Conservation (phyloP, 1,140 invertebrate species). For the Calycopis cecrops region DNA sequence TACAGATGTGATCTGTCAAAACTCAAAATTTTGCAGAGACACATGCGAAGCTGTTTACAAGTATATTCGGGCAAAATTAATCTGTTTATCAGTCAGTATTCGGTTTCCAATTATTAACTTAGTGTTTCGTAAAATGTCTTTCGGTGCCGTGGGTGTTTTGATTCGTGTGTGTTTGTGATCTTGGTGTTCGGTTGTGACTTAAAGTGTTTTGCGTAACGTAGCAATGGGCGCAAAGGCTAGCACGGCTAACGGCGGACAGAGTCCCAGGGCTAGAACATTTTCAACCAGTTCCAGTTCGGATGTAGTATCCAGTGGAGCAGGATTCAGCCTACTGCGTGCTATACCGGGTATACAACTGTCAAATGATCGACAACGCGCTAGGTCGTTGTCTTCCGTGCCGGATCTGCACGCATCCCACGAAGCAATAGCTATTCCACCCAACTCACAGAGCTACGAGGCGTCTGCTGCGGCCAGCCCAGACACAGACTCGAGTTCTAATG, state of each 20-base stretch:
- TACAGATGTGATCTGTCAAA: constrained; percentile 60
- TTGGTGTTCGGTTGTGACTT: constrained; percentile 46
- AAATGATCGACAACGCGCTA: constrained; percentile 85
- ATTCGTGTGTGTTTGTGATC: constrained; percentile 56
- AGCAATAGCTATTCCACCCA: constrained; percentile 75
- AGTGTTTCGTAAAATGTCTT: constrained; percentile 57
- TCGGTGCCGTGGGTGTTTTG: constrained; percentile 47
- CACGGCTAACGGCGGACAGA: constrained; percentile 83
- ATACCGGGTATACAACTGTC: constrained; percentile 82
- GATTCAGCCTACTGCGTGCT: constrained; percentile 84
- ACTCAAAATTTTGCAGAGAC: constrained; percentile 73
- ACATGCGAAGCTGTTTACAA: constrained; percentile 72
- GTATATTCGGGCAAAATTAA: constrained; percentile 43
- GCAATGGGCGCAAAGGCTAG: constrained; percentile 90
- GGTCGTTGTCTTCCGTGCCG: constrained; percentile 89
- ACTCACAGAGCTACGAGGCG: constrained; percentile 76
- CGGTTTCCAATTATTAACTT: constrained; percentile 40
- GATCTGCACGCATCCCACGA: constrained; percentile 80
- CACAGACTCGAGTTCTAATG: constrained; percentile 78
- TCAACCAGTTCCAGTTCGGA: constrained; percentile 84
- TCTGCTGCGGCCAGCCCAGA: constrained; percentile 76
- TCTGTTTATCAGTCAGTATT: constrained; percentile 49
- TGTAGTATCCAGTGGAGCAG: constrained; percentile 78
- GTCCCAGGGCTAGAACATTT: constrained; percentile 84
- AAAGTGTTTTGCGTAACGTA: constrained; percentile 64